Conservation (phyloP, 2,113 vertebrate species). For the Megaceryle maxima region DNA sequence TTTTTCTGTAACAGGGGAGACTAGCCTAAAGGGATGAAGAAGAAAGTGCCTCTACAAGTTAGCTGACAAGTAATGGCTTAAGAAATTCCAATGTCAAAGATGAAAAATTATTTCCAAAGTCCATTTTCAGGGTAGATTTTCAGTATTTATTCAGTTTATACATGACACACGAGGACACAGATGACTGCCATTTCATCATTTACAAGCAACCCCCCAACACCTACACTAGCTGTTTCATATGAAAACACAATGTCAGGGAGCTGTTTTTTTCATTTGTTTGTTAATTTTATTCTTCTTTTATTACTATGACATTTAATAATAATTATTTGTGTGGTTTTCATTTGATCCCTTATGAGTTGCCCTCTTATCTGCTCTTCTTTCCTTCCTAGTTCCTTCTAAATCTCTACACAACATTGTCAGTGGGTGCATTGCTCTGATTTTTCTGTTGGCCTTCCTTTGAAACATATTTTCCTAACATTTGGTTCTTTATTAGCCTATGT, state of each 20-base stretch:
- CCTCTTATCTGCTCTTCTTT: background rate
- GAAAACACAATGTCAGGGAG: background rate
- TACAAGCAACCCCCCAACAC: background rate
- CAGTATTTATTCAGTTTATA: background rate
- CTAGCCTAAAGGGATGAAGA: background rate
- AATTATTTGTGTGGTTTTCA: background rate
- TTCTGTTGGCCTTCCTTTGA: slow-evolving; percentile 16
- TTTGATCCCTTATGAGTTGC: background rate
- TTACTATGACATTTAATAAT: background rate
- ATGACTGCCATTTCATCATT: background rate
- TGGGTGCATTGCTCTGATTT: background rate
- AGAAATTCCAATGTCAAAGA: background rate
- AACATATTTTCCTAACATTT: slow-evolving; percentile 45
- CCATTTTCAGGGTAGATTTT: background rate
- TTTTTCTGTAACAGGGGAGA: background rate
- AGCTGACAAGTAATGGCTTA: background rate
- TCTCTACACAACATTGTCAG: background rate
- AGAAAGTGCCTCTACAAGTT: background rate
- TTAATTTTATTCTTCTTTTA: background rate
- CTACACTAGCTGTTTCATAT: background rate
- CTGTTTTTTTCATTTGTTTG: background rate
- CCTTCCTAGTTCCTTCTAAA: background rate
- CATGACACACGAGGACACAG: background rate
- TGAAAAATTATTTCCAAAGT: background rate
- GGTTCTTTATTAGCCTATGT: background rate